Base-by-base conservation (phyloP, 92 coral and sea anemone genomes). In the Actinernus sp. region DNA sequence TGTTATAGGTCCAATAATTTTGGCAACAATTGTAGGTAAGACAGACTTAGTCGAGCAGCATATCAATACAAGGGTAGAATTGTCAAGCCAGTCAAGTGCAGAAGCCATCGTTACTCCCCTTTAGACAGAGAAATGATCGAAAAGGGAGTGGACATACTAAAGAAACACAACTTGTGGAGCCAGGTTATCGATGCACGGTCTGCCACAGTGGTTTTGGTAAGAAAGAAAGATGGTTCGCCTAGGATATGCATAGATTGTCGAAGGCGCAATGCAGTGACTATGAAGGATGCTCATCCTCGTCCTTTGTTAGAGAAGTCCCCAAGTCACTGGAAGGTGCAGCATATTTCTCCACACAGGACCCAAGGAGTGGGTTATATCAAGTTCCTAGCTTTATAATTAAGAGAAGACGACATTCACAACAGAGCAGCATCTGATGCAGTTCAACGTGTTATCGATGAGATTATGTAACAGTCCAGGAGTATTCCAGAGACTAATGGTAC, bases 401-500 rank as follows among this genome's bases (percentile, higher is more conserved):
- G 52, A 45, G 52, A 45, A 45, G 52, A 45, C 52, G 19, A 23
- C 52, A 45, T 45, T 45, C 21, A 45, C 52, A 8, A 45, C 52
- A 8, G 52, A 23, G 10, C 52, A 45, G 22, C 52, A 23, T 23
- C 52, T 45, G 52, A 45, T 45, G 52, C 52, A 45, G 52, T 45
- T 45, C 22, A 7, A 5, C 8, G 52, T 45, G 5, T 23, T 45
- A 4, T 23, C 44, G 10, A 26, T 56, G 63, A 18, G 63, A 56
- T 31, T 56, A 23, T 26, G 59, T 26, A 24, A 17, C 27, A 52
- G 13, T 23, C 52, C 52, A 45, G 52, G 18, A 4, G 4, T 13
- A 3, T 65, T 65, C 27, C 73, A 48, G 32, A 21, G 73, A 14
- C 13, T 65, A 44, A 65, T 65, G 73, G 33, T 23, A 13, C 13